Percentiles rank a stretch among this genome's conserved stretches.
phyloP scores from a whole-genome alignment of 2,113 vertebrate genomes.

The Prunella fulvescens region DNA sequence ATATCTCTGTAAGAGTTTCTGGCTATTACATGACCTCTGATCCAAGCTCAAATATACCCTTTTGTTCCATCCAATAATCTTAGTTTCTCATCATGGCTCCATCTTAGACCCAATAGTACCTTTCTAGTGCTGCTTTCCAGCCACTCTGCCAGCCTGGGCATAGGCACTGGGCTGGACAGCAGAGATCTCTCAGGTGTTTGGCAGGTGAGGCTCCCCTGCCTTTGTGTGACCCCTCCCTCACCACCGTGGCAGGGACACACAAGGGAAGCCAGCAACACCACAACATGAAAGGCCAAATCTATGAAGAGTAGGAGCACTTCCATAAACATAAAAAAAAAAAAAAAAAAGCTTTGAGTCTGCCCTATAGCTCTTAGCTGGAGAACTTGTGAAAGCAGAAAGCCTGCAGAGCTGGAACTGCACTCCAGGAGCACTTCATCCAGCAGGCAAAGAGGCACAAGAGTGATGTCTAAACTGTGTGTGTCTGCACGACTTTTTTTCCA shows the following conservation, averaged over 20 bases:
- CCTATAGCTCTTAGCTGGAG: not conserved
- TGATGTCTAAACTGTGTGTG: not conserved
- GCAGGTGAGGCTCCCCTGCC: not conserved
- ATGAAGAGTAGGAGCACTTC: not conserved
- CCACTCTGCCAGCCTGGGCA: not conserved
- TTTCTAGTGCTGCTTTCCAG: not conserved
- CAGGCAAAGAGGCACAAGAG: rapidly evolving
- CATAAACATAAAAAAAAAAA: not conserved
- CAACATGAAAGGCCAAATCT: rapidly evolving
- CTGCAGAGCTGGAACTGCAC: rapidly evolving
- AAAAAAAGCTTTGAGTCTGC: not conserved
- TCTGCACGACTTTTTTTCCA: not conserved
- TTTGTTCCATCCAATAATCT: not conserved
- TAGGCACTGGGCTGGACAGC: not conserved
- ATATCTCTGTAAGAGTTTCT: not conserved
- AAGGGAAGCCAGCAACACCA: rapidly evolving
- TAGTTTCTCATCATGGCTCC: not conserved
- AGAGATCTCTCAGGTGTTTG: not conserved
- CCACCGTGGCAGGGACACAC: rapidly evolving
- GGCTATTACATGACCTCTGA: not conserved
- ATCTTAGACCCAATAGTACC: not conserved
- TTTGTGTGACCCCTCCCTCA: not conserved
- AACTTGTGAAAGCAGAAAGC: not conserved
- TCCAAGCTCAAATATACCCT: not conserved
- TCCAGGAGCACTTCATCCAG: not conserved